phyloP scores from a whole-genome alignment of 2,888 invertebrate genomes.

The Caenorhabditis sp. region DNA sequence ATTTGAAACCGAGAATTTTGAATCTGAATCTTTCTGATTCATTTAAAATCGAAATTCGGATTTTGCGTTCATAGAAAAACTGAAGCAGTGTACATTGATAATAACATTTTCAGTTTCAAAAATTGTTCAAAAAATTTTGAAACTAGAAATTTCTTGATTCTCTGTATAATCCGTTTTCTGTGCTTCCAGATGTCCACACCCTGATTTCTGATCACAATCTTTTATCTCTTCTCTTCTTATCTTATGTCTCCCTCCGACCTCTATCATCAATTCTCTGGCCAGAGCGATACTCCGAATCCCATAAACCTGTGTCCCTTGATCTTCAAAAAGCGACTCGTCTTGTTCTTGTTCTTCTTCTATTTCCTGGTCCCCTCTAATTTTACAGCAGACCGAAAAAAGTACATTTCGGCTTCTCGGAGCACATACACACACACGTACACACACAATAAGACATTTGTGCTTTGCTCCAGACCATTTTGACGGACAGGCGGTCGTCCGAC shows the following conservation, averaged over 20 bases:
- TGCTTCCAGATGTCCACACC: neutral
- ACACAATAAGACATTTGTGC: slow-evolving; percentile 38
- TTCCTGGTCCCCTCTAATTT: slow-evolving; percentile 29
- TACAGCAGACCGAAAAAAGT: slow-evolving; percentile 23
- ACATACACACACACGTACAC: slow-evolving; percentile 8
- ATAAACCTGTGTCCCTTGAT: slow-evolving; percentile 47
- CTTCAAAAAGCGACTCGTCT: slow-evolving; percentile 46
- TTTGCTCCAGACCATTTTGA: slow-evolving; percentile 34
- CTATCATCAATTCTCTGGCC: neutral
- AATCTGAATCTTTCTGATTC: too few species aligned
- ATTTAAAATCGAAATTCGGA: too few species aligned
- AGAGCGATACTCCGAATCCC: slow-evolving; percentile 49
- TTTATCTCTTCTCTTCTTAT: neutral
- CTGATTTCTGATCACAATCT: slow-evolving; percentile 29
- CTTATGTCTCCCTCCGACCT: neutral
- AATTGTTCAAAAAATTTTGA: neutral
- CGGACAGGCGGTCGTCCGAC: neutral
- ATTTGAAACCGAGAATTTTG: too few species aligned
- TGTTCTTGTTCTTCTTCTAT: neutral
- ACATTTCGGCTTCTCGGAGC: slow-evolving; percentile 19
- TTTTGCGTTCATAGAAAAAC: too few species aligned
- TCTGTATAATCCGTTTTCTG: too few species aligned
- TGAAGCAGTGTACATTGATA: too few species aligned
- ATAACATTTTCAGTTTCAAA: neutral
- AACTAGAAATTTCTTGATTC: neutral